Base-by-base conservation (phyloP, 2,888 invertebrate genomes). In the Parnassius apollo region DNA sequence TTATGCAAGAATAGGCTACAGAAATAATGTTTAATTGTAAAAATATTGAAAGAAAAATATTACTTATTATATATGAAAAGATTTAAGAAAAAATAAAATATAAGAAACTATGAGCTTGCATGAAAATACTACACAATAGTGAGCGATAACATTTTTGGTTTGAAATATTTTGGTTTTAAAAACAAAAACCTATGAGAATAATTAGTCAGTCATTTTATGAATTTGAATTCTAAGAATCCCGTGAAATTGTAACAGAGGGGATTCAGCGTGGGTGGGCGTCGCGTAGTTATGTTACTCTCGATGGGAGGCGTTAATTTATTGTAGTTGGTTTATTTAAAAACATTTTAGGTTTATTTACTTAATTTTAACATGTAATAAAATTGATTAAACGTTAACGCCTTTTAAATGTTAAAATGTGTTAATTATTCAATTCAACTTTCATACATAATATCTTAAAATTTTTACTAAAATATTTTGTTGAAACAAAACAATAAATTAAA, bases 221-320 rank as follows among this genome's bases (percentile, higher is more conserved):
- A 72, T 72, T 70, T 66, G 60, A 72, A 61, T 86, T 86, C 83
- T 83, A 74, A 78, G 85, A 86, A 86, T 78, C 74, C 79, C 69
- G 72, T 80, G 72, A 75, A 80, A 77, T 78, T 77, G 75, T 75
- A 72, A 72, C 76, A 75, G 76, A 79, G 86, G 86, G 85, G 85
- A 81, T 78, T 70, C 76, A 64, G 75, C 68, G 74, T 76, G 78
- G 80, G 87, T 88, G 89, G 90, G 88, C 87, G 88, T 78, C 66
- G 65, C 71, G 88, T 78, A 65, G 65, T 71, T 72, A 75, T 74
- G 75, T 75, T 77, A 64, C 77, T 77, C 79, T 76, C 77, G 78
- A 81, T 84, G 84, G 88, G 84, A 88, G 90, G 89, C 83, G 88
- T 86, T 88, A 83, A 87, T 87, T 86, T 86, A 88, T 84, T 80